Evolutionary conservation across 1,140 invertebrate genomes (phyloP), one percentile per base, ranked within the genome.

Genomic region (Drosophila asahinai): DNA sequence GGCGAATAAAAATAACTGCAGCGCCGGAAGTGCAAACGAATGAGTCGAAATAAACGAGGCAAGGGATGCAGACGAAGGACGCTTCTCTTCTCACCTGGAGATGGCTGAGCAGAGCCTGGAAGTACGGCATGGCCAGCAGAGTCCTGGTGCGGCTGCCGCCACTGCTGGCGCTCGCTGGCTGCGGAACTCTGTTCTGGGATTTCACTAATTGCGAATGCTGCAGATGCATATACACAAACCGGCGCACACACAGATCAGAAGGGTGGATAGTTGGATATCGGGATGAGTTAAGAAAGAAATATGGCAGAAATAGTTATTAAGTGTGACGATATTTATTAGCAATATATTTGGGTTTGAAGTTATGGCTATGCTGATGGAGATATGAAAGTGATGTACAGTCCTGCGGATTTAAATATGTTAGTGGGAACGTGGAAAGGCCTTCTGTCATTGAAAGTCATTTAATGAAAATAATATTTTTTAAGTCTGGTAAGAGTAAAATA

Each of bases 31-130:
- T 45, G 54, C 36, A 43, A 64, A 71, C 36, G 30, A 65, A 78
- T 38, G 40, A 64, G 71, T 17, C 40, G 62, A 81, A 72, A 25
- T n/a, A 54, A 81, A 33, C 25, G 52, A 33, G 42, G 36, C 33
- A 52, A 62, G 51, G 48, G 62, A 19, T 71, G 66, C 68, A 33
- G 30, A 27, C 22, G 36, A 68, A 57, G 63, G 74, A 62, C 71
- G 73, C 94, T 38, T 55, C 95, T 96, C 95, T 17, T 68, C 95
- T 96, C 95, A 96, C 96, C 96, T 96, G 95, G 74, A 96, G 92
- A 92, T 95, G 95, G 83, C 95, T 94, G 77, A 96, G 94, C 90
- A 96, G 93, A 86, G 94, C 94, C 93, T 94, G 95, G 86, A 96
- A 95, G 91, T 96, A 95, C 61, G 96, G 96, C 93, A 96, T 94